Conservation (phyloP, 2,113 vertebrate species). For the Anas platyrhynchos region DNA sequence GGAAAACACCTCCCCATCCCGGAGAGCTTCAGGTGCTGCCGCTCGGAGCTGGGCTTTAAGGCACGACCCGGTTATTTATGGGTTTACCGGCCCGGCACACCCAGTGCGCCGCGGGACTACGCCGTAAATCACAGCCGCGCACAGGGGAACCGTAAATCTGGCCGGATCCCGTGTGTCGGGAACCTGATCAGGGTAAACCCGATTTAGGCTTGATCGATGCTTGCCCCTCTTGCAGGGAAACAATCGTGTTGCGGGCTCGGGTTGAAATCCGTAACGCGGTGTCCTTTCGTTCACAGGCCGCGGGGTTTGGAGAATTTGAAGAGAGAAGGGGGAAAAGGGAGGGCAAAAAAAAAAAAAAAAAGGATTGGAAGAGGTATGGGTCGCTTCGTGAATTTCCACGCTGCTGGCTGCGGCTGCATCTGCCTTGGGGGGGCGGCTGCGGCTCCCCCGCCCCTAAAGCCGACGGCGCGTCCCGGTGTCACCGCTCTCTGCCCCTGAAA, state of each 20-base stretch:
- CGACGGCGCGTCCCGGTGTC: rapidly evolving
- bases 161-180: not conserved
- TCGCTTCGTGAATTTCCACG: not conserved
- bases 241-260: not conserved
- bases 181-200: not conserved
- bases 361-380: not conserved
- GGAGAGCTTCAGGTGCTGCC: not conserved
- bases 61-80: rapidly evolving
- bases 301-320: not conserved
- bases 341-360: not conserved
- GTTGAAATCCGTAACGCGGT: not conserved
- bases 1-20: too few relatives aligned
- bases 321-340: not conserved
- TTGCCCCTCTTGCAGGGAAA: not conserved
- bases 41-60: not conserved
- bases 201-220: not conserved
- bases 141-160: not conserved
- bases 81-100: not conserved
- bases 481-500: not conserved
- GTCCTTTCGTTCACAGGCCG: not conserved
- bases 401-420: not conserved
- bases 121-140: not conserved
- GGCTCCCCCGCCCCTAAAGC: not conserved
- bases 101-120: too few relatives aligned
- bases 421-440: not conserved